phyloP scores from a whole-genome alignment of 2,797 vertebrate species.

The Pachyuromys duprasi region DNA sequence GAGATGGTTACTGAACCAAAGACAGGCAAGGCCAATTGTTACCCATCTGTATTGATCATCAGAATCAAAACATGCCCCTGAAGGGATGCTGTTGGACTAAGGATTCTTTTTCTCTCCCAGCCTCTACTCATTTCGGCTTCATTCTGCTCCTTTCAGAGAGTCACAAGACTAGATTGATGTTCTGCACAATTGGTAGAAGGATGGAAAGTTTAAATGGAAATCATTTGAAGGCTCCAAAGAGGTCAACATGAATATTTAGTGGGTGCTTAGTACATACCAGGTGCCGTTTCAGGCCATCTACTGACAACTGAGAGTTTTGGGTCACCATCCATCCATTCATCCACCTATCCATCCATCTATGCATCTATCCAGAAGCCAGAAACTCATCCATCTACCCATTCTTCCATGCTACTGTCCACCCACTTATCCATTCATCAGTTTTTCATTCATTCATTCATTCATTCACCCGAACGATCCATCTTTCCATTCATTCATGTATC shows the following conservation, averaged over 20 bases:
- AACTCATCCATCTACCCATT: not conserved
- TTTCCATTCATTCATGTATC: not conserved
- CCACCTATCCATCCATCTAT: rapidly evolving
- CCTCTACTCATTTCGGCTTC: not conserved
- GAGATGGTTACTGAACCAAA: rapidly evolving
- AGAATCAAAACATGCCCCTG: not conserved
- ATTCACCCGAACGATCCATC: not conserved
- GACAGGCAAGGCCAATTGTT: rapidly evolving
- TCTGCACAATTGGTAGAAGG: not conserved
- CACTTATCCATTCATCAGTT: too few relatives aligned
- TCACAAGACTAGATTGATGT: not conserved
- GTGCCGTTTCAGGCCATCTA: not conserved
- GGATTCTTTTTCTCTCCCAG: not conserved
- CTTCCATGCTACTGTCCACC: not conserved
- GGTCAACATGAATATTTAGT: not conserved
- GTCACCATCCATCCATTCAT: not conserved
- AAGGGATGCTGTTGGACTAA: not conserved
- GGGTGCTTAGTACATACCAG: too few relatives aligned
- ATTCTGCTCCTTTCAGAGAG: not conserved
- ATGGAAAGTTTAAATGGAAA: not conserved
- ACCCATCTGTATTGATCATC: not conserved
- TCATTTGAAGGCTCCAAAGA: not conserved
- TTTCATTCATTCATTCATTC: not conserved
- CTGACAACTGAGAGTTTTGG: not conserved
- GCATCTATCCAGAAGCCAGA: too few relatives aligned